phyloP scores from a whole-genome alignment of 2,888 invertebrate species.

The Apoda limacodes region DNA sequence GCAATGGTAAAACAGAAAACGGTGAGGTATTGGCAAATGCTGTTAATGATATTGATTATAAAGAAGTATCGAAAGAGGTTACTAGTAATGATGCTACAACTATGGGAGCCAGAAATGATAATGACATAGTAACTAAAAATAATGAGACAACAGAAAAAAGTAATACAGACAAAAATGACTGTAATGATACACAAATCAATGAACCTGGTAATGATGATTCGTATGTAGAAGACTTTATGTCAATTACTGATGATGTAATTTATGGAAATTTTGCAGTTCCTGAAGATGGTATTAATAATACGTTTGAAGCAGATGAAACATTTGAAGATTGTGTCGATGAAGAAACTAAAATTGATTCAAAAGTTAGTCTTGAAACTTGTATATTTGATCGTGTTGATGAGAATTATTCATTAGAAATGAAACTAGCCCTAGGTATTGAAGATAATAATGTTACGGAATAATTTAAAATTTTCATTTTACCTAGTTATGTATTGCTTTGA shows the following conservation, averaged over 20 bases:
- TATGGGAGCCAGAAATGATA: constrained; percentile 1
- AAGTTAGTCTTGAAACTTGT: no score
- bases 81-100: constrained; percentile 3
- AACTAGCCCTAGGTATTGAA: constrained; percentile 42
- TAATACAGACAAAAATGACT: constrained; percentile 10
- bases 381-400: constrained; percentile 36
- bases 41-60: constrained; percentile 16
- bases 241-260: not conserved
- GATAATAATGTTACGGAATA: constrained; percentile 15
- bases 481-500: no score
- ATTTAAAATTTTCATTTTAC: no score
- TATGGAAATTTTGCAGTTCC: constrained; percentile 15
- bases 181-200: not conserved
- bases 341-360: constrained; percentile 11
- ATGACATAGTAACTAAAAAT: not conserved
- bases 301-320: constrained; percentile 34
- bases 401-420: constrained; percentile 56
- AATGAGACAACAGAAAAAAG: constrained; percentile 4
- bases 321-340: constrained; percentile 48
- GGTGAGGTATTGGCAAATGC: constrained; percentile 6
- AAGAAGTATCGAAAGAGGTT: constrained; percentile 3
- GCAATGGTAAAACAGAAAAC: not conserved
- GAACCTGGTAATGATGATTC: constrained; percentile 10
- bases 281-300: no score
- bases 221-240: constrained; percentile 7